Conservation (phyloP, 2,888 invertebrate species). For the Gymnocheta viridis region DNA sequence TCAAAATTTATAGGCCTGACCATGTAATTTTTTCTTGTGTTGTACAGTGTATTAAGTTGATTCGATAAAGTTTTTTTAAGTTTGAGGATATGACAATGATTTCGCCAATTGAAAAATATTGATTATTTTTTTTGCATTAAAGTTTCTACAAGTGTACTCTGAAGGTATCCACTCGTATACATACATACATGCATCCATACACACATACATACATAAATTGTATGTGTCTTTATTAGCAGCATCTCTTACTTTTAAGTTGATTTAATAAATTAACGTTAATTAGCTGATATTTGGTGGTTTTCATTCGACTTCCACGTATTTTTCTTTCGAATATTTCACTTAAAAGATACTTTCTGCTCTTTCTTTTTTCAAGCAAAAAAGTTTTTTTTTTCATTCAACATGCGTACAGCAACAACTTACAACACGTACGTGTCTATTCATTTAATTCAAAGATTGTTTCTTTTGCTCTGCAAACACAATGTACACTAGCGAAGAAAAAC, state of each 20-base stretch:
- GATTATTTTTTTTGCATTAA: neutral
- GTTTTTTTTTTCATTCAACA: conserved; percentile 71
- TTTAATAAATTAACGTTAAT: conserved; percentile 81
- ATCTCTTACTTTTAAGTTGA: conserved; percentile 72
- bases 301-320: conserved; percentile 44
- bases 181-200: neutral
- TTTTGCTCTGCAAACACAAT: conserved; percentile 19
- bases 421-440: conserved; percentile 78
- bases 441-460: conserved; percentile 66
- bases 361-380: conserved; percentile 38
- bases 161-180: neutral
- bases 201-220: conserved; percentile 22
- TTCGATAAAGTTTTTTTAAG: no score
- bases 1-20: no score
- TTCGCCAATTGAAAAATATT: no score
- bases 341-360: conserved; percentile 16
- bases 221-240: conserved; percentile 4
- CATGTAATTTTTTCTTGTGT: no score
- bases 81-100: no score
- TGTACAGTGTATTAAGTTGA: no score
- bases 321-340: conserved; percentile 28
- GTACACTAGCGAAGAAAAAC: conserved; percentile 19
- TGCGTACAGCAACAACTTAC: conserved; percentile 74
- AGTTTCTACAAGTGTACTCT: neutral
- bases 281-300: conserved; percentile 75